Conservation (phyloP, 2,888 invertebrate species). For the Tiliacea citrago region DNA sequence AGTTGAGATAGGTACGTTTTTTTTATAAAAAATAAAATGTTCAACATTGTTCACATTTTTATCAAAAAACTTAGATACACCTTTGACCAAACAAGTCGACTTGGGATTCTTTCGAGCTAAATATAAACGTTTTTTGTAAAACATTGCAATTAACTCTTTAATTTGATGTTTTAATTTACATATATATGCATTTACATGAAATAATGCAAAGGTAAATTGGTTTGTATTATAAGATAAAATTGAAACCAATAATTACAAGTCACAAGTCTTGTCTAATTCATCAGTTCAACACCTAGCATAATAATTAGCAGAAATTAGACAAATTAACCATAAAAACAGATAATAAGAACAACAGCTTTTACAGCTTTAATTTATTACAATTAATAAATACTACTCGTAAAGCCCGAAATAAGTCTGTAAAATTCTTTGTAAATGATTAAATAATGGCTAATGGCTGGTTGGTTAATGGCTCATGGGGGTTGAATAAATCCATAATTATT, state of each 20-base stretch:
- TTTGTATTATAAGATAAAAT: conserved; percentile 7
- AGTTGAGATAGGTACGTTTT: neutral
- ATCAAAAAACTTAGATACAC: neutral
- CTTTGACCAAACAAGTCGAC: neutral
- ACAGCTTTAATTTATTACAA: neutral
- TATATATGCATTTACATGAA: conserved; percentile 1
- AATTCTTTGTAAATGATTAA: neutral
- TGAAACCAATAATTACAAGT: neutral
- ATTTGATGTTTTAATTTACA: conserved; percentile 19
- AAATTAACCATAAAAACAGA: neutral
- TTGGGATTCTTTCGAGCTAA: neutral
- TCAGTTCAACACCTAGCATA: conserved; percentile 7
- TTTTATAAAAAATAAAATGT: neutral
- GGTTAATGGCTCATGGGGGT: neutral
- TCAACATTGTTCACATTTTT: neutral
- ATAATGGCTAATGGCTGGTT: no score
- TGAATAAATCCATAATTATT: neutral
- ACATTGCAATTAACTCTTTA: conserved; percentile 1
- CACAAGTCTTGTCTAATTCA: conserved; percentile 4
- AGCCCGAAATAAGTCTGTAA: neutral
- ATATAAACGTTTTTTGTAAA: conserved; percentile 1
- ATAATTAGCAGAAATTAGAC: conserved; percentile 22
- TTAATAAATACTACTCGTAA: neutral
- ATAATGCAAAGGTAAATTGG: conserved; percentile 3
- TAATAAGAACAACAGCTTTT: neutral